These are phyloP conservation scores for Slavum lentiscoides DNA, from an alignment of 2,888 invertebrate genomes.

Conservation along the genomic window DNA sequence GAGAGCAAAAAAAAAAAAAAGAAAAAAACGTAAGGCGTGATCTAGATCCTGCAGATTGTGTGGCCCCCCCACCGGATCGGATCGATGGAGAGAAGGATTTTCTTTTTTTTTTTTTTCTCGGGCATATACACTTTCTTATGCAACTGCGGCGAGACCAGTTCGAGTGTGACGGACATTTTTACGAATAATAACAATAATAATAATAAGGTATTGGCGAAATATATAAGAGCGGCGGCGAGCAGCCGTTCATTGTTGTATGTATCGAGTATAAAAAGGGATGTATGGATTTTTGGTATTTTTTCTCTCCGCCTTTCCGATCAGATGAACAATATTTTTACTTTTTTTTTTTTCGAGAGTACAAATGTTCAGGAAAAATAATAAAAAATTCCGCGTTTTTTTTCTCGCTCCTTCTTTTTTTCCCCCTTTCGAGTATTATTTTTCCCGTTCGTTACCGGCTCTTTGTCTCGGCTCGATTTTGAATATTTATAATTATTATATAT, in stretches of 20 bases:
- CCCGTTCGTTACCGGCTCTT: too few relatives aligned
- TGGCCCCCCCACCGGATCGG: neutral
- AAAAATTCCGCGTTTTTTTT: constrained; percentile 3
- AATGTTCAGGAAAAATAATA: constrained; percentile 45
- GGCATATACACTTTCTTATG: constrained; percentile 22
- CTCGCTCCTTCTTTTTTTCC: neutral
- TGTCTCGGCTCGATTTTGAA: too few relatives aligned
- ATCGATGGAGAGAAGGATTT: too few relatives aligned
- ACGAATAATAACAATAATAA: constrained; percentile 50
- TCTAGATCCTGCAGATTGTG: constrained; percentile 44
- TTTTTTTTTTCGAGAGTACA: constrained; percentile 21
- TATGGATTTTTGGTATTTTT: constrained; percentile 41
- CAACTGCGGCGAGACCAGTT: constrained; percentile 40
- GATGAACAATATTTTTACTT: constrained; percentile 47
- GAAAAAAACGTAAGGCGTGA: constrained; percentile 46
- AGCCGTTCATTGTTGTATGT: constrained; percentile 20
- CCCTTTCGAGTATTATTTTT: neutral
- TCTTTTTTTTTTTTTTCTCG: constrained; percentile 1
- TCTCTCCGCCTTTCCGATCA: constrained; percentile 33
- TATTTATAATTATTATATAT: too few relatives aligned
- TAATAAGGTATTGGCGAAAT: constrained; percentile 52
- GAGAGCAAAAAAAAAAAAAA: constrained; percentile 7
- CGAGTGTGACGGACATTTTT: constrained; percentile 53
- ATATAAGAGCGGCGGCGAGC: neutral
- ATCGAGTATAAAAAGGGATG: constrained; percentile 46